These are phyloP conservation scores for Podargus strigoides DNA, from an alignment of 2,797 vertebrate genomes.

Conservation along the genomic window DNA sequence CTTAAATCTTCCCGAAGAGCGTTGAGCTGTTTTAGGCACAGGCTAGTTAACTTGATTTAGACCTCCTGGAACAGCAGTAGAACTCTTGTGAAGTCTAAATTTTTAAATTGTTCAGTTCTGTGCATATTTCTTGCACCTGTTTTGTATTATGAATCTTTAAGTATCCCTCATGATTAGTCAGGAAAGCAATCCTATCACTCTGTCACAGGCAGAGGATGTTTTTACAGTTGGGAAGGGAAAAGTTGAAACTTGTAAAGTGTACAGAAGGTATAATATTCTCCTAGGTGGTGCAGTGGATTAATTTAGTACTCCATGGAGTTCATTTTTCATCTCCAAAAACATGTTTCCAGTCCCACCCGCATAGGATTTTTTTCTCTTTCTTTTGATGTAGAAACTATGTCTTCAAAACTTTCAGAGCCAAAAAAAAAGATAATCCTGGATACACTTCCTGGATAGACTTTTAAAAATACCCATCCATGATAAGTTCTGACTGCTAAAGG, in stretches of 20 bases:
- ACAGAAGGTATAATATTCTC: constrained; percentile 30
- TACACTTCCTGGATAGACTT: neutral
- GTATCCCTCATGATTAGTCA: constrained; percentile 49
- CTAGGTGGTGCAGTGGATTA: constrained; percentile 41
- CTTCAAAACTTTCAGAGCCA: neutral
- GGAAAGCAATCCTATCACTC: constrained; percentile 37
- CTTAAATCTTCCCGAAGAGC: neutral
- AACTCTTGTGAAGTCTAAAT: neutral
- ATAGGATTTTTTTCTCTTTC: neutral
- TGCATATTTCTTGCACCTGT: constrained; percentile 65
- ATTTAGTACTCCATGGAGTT: constrained; percentile 43
- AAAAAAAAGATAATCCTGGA: neutral
- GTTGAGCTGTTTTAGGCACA: neutral
- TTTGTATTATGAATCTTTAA: constrained; percentile 61
- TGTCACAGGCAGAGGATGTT: constrained; percentile 60
- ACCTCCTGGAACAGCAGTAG: constrained; percentile 1
- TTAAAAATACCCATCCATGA: neutral
- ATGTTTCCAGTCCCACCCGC: neutral
- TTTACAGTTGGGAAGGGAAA: constrained; percentile 54
- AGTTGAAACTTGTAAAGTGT: constrained; percentile 43
- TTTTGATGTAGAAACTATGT: constrained; percentile 27
- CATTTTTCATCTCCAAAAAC: constrained; percentile 55
- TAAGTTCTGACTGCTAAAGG: neutral
- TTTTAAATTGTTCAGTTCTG: constrained; percentile 18
- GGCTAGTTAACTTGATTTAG: neutral